Base-by-base conservation (phyloP, 2,113 vertebrate genomes). In the Menidia beryllina region DNA sequence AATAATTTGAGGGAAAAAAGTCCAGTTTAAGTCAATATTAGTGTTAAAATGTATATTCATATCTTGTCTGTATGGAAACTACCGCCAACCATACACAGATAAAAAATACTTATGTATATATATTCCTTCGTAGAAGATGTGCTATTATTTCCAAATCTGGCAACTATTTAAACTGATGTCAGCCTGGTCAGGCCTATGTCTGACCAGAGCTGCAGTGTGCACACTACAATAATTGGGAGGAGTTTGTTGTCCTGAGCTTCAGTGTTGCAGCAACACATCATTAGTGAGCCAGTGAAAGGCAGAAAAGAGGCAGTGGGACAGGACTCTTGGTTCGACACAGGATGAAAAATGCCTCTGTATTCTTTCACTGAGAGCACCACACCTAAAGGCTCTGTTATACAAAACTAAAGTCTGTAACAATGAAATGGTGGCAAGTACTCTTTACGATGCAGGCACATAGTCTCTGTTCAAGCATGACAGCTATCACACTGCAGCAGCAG, bases 191-290 rank as follows among this genome's bases (percentile, higher is more conserved):
- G 57, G 75, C 79, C 71, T 65, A 66, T 58, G 74, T 79, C 68
- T 76, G 80, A 82, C 77, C 67, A 65, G 64, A 76, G 69, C 47
- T 70, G 67, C 20, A 59, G 66, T 81, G 56, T 74, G 66, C 65
- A 73, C 57, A 66, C 67, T 50, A 66, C 57, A 65, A 82, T 87
- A 88, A 89, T 84, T 88, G 82, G 90, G 77, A 80, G 82, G 84
- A 86, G 81, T 83, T 86, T 86, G 79, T 79, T 88, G 79, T 87
- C 72, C 83, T 77, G 62, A 75, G 85, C 75, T 64, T 87, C 70
- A 71, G 70, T 82, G 80, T 70, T 52, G 72, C 74, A 86, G 70
- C 67, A 86, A 81, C 78, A 83, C 80, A 86, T 90, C 82, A 88
- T 90, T 89, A 91, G 81, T 61, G 83, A 51, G 30, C 57, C 64